phyloP scores from a whole-genome alignment of 1,140 invertebrate species.

The Globodera rostochiensis region DNA sequence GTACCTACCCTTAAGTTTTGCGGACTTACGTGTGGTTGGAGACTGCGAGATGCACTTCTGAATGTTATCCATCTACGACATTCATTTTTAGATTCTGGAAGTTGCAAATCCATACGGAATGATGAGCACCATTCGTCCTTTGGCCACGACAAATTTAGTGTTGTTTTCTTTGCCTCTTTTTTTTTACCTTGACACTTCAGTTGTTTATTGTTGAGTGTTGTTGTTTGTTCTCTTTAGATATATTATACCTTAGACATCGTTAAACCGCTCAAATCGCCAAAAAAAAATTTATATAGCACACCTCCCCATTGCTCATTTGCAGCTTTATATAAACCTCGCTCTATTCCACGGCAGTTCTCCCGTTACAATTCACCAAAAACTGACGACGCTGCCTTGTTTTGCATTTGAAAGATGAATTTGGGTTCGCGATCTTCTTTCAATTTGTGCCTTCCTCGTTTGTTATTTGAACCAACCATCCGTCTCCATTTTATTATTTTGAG shows the following conservation, averaged over 20 bases:
- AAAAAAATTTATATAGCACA: conserved; percentile 11
- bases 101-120: conserved; percentile 19
- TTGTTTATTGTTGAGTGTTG: background rate
- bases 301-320: conserved; percentile 8
- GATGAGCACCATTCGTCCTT: background rate
- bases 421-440: too few relatives aligned
- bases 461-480: too few relatives aligned
- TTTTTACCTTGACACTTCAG: background rate
- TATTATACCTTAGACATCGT: background rate
- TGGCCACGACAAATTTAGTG: background rate
- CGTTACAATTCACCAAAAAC: too few relatives aligned
- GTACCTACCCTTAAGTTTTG: too few relatives aligned
- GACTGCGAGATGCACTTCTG: too few relatives aligned
- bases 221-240: conserved; percentile 3
- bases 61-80: too few relatives aligned
- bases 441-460: too few relatives aligned
- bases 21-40: too few relatives aligned
- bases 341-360: too few relatives aligned
- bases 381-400: too few relatives aligned
- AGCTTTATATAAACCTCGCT: conserved; percentile 5
- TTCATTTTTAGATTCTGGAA: conserved; percentile 20
- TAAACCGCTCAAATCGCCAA: background rate
- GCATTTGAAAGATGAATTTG: too few relatives aligned
- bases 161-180: background rate
- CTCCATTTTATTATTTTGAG: too few relatives aligned